These are phyloP conservation scores for Lacanobia oleracea DNA, from an alignment of 2,888 invertebrate species.

Conservation along the genomic window DNA sequence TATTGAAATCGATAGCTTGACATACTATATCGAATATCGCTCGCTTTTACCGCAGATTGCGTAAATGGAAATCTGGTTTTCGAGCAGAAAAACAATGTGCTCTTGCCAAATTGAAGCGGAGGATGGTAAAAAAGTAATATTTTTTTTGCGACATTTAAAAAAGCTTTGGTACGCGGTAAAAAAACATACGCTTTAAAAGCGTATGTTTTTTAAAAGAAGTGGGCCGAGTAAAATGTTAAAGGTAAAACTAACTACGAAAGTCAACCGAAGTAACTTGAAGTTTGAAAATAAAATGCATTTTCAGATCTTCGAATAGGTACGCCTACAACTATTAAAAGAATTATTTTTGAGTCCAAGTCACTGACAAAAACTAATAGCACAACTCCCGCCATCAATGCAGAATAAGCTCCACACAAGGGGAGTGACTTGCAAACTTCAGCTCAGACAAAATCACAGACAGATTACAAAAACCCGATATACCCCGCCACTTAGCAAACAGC, in stretches of 20 bases:
- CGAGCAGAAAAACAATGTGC: slow-evolving; percentile 72
- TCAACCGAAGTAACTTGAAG: too few relatives aligned
- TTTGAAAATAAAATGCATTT: too few relatives aligned
- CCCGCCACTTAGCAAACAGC: slow-evolving; percentile 70
- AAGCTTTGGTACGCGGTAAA: neutral
- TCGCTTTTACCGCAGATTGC: slow-evolving; percentile 81
- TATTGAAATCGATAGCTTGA: slow-evolving; percentile 79
- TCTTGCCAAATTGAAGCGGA: slow-evolving; percentile 70
- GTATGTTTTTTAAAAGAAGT: neutral
- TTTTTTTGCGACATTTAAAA: neutral
- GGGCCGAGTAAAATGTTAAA: too few relatives aligned
- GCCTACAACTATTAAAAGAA: too few relatives aligned
- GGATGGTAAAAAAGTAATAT: neutral
- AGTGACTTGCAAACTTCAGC: slow-evolving; percentile 58
- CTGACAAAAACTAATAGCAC: slow-evolving; percentile 16
- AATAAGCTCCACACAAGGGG: slow-evolving; percentile 44
- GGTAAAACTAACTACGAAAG: too few relatives aligned
- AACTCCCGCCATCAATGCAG: slow-evolving; percentile 4
- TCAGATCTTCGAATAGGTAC: too few relatives aligned
- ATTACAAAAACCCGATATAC: slow-evolving; percentile 78
- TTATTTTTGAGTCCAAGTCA: neutral
- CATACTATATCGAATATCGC: slow-evolving; percentile 76
- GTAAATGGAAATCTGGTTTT: slow-evolving; percentile 80
- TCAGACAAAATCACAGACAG: slow-evolving; percentile 59
- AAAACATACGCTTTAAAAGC: too few relatives aligned